phyloP scores from a whole-genome alignment of 2,797 vertebrate genomes.

The Xiphorhynchus erythropygius region DNA sequence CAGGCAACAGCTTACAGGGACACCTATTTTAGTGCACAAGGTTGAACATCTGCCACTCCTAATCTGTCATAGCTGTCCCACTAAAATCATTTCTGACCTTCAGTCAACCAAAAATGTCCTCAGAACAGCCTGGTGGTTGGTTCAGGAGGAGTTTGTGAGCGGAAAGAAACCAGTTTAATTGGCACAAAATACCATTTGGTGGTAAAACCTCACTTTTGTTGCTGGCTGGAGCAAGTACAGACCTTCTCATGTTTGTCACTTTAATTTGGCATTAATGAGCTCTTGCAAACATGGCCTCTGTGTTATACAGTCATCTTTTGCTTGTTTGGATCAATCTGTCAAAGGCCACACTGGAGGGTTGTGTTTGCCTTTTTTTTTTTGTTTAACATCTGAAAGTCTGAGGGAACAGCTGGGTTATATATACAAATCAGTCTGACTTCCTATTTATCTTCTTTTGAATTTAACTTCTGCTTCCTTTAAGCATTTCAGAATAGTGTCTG shows the following conservation, averaged over 20 bases:
- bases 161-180: not conserved
- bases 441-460: not conserved
- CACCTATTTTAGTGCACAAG: rapidly evolving
- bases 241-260: not conserved
- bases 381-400: not conserved
- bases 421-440: not conserved
- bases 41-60: not conserved
- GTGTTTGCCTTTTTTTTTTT: not conserved
- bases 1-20: not conserved
- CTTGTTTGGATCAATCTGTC: not conserved
- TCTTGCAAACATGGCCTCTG: not conserved
- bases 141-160: not conserved
- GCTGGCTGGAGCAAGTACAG: not conserved
- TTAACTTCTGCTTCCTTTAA: not conserved
- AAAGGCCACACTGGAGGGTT: not conserved
- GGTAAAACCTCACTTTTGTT: not conserved
- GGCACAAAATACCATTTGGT: not conserved
- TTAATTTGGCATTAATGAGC: not conserved
- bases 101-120: not conserved
- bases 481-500: not conserved
- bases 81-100: not conserved
- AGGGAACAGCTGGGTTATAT: not conserved
- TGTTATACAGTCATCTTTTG: not conserved
- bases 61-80: not conserved
- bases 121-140: not conserved